Base-by-base conservation (phyloP, 1,140 invertebrate genomes). In the Danaus plexippus region DNA sequence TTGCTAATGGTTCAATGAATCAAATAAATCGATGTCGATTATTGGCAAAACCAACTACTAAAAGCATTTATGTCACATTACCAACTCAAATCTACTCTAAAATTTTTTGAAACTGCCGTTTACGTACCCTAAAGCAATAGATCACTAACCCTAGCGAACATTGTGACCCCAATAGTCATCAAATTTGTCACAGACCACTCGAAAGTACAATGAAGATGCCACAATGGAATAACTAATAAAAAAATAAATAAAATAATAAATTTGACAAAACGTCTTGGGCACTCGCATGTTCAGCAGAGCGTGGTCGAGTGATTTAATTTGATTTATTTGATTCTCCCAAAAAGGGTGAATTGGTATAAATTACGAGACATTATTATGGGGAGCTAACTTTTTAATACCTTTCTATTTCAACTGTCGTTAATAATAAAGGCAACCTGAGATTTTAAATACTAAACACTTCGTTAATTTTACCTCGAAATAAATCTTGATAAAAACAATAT, bases 231-330 rank as follows among this genome's bases (percentile, higher is more conserved):
- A 60, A 64, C 69, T 71, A 83, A 85, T 82, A 81, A 84, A 86
- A 80, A 80, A 80, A 80, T 80, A 84, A 86, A 86, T 85, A 85
- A 86, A 83, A 86, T 84, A 86, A 86, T 86, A 86, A 83, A 86
- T 82, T 82, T 83, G 75, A 86, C 83, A 86, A 86, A 86, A 86
- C 83, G 83, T 86, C 83, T 86, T 86, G 77, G 75, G 75, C 83
- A 85, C 81, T 86, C 76, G 71, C 71, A 73, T 69, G 75, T 65
- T 80, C 72, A 64, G 52, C 62, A 70, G 61, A 79, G 83, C 83
- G 81, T 76, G 64, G 66, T 75, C 60, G 65, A 82, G 75, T 84
- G 59, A 70, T 81, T 80, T 82, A 82, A 82, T 85, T 85, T 85
- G 83, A 86, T 86, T 85, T 86, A 86, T 85, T 77, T 78, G 75